These are phyloP conservation scores for Drosophila subobscura DNA, from an alignment of 1,140 invertebrate species.

Conservation along the genomic window DNA sequence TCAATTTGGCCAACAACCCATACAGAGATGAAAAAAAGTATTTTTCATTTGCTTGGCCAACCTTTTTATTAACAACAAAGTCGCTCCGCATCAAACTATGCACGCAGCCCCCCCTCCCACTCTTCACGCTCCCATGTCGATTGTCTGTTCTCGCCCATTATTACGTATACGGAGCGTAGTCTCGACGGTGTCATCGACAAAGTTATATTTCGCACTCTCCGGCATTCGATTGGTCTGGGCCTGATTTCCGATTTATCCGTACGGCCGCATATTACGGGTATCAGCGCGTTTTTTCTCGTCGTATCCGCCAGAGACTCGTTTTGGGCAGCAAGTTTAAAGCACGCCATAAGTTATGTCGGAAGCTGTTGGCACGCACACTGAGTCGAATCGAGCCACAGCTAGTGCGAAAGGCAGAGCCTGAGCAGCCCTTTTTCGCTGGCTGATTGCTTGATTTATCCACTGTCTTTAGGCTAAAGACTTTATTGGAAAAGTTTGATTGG, in stretches of 20 bases:
- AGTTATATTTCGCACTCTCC: constrained; percentile 74
- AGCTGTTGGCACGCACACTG: constrained; percentile 31
- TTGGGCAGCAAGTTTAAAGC: constrained; percentile 64
- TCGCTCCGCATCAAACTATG: constrained; percentile 61
- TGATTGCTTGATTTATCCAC: constrained; percentile 77
- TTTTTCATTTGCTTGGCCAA: constrained; percentile 72
- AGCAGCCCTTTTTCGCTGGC: constrained; percentile 54
- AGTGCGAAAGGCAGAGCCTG: background rate
- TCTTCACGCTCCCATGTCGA: constrained; percentile 2
- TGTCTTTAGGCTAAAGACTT: constrained; percentile 80
- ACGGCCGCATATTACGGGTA: constrained; percentile 44
- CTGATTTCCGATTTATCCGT: constrained; percentile 44
- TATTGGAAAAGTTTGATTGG: constrained; percentile 80
- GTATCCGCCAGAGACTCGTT: constrained; percentile 46
- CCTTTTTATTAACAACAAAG: constrained; percentile 73
- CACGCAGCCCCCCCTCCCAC: constrained; percentile 13
- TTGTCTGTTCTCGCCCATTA: constrained; percentile 43
- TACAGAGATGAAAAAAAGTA: constrained; percentile 44
- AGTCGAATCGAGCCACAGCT: background rate
- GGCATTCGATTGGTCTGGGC: constrained; percentile 25
- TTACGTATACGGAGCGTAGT: constrained; percentile 70
- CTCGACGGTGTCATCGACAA: constrained; percentile 75
- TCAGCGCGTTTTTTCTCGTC: constrained; percentile 15
- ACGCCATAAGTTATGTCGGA: constrained; percentile 69
- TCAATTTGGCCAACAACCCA: constrained; percentile 62